Percentiles rank a stretch among this genome's conserved stretches.
Evolutionary conservation across 2,113 vertebrate species (phyloP).

Genomic region (Engystomops pustulosus): DNA sequence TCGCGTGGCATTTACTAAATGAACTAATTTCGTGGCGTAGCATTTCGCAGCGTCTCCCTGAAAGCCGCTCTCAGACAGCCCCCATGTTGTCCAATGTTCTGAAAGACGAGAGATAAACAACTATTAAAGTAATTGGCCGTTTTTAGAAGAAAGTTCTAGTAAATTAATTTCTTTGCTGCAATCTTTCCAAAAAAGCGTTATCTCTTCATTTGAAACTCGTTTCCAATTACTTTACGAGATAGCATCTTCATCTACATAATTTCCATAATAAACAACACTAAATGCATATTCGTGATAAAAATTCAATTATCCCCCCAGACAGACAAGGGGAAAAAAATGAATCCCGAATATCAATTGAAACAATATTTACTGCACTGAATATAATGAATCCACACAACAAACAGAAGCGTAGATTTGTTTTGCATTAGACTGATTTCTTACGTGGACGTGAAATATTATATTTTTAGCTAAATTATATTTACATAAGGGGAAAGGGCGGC

Average conservation of each 20-base stretch:
- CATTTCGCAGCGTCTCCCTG: not conserved
- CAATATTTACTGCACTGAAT: not conserved
- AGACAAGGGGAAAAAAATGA: not conserved
- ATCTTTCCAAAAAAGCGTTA: not conserved
- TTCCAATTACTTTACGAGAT: slow-evolving; percentile 38
- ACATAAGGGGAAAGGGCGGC: too few species aligned
- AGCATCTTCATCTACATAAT: slow-evolving; percentile 14
- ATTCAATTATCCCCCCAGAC: slow-evolving; percentile 1
- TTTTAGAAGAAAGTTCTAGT: slow-evolving; percentile 16
- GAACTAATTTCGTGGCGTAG: slow-evolving; percentile 4
- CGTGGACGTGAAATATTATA: not conserved
- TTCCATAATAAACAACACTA: slow-evolving; percentile 25
- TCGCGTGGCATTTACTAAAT: slow-evolving; percentile 40
- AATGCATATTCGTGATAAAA: slow-evolving; percentile 31
- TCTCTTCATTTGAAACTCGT: not conserved
- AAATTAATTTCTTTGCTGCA: not conserved
- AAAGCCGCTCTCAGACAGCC: not conserved
- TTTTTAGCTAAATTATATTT: not conserved
- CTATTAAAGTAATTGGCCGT: not conserved
- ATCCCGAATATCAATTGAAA: not conserved
- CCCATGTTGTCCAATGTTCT: not conserved
- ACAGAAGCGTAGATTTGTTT: not conserved
- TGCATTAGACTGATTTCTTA: not conserved
- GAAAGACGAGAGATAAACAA: slow-evolving; percentile 1
- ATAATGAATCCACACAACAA: not conserved